Evolutionary conservation across 1,140 invertebrate genomes (phyloP), one percentile per base, ranked within the genome.

Genomic region (Polypedilum pembai): DNA sequence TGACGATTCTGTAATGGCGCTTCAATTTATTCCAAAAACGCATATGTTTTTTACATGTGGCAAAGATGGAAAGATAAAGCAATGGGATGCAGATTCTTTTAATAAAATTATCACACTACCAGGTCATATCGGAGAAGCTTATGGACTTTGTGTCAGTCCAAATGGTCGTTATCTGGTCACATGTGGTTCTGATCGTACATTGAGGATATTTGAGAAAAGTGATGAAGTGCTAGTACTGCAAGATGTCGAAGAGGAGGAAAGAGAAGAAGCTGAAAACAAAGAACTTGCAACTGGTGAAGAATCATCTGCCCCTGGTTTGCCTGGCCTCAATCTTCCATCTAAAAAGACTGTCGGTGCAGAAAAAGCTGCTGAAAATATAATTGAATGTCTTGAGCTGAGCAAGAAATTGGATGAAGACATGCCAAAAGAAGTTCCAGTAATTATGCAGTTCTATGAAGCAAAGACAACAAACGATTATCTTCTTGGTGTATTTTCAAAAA

Each of bases 11-110:
- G 89, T 99, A 1, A 97, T 93, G 73, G 89, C 90, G 73, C 79
- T 98, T 3, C 86, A 90, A 78, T 99, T 99, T 80, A 88, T 98
- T 15, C 91, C 93, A 0, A 89, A 89, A 75, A 98, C 97, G 5
- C 95, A 98, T 83, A 88, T 96, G 79, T 91, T 99, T 79, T 98
- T 98, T 81, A 92, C 93, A 2, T 91, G 89, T 75, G 93, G 94
- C 0, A 97, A 95, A 83, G 97, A 99, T 84, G 94, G 94, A 1
- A 92, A 91, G 80, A 84, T 98, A 0, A 98, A 98, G 83, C 90
- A 98, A 82, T 99, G 98, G 96, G 97, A 99, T 85, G 95, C 88
- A 0, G 96, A 98, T 81, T 92, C 86, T 73, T 98, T 94, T 81
- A 88, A 95, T 78, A 93, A 94, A 83, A 95, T 98, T 74, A 84